Evolutionary conservation across 2,113 vertebrate genomes (phyloP).

Genomic region (Astur gentilis): DNA sequence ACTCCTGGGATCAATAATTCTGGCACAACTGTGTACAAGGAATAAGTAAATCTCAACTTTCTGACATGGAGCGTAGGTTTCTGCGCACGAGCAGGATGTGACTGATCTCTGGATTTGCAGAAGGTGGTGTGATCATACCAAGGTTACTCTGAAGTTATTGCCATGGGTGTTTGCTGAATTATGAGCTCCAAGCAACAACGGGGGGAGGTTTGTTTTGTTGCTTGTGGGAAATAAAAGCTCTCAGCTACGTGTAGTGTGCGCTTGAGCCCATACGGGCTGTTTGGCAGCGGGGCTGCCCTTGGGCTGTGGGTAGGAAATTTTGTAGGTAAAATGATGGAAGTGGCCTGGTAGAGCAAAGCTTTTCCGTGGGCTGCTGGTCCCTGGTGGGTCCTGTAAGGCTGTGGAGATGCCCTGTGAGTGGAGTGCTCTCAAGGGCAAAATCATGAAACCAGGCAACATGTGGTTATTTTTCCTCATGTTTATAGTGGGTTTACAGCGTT

Average conservation of each 20-base stretch:
- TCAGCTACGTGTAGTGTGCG: rapidly evolving
- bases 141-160: neutral
- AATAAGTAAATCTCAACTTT: neutral
- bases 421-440: neutral
- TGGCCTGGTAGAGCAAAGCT: neutral
- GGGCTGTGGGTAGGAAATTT: neutral
- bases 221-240: neutral
- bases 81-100: neutral
- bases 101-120: neutral
- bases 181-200: neutral
- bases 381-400: neutral
- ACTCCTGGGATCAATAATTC: slow-evolving; percentile 11
- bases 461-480: neutral
- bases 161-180: neutral
- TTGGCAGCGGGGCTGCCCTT: neutral
- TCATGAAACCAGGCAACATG: neutral
- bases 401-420: neutral
- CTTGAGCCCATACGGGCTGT: neutral
- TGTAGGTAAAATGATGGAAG: neutral
- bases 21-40: neutral
- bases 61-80: neutral
- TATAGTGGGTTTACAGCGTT: neutral
- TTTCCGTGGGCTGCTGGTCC: neutral
- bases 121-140: neutral
- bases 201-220: neutral